These are phyloP conservation scores for Halcyon malimbica DNA, from an alignment of 2,113 vertebrate species.

Conservation along the genomic window DNA sequence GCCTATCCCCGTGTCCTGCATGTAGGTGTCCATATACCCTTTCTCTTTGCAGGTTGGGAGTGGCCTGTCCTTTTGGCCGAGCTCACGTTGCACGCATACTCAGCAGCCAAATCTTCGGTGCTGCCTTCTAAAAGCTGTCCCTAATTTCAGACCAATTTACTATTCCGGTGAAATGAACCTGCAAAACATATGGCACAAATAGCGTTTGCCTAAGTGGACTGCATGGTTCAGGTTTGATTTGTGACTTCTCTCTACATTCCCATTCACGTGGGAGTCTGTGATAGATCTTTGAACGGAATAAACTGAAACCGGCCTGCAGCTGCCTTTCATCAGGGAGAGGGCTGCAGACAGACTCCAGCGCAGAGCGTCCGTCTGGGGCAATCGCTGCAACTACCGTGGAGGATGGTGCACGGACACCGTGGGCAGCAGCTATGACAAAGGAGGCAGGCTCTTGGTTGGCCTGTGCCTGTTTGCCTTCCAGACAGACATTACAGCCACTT, in stretches of 20 bases:
- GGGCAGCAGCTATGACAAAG: background rate
- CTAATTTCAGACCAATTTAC: constrained; percentile 64
- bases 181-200: constrained; percentile 69
- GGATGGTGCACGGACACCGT: background rate
- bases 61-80: background rate
- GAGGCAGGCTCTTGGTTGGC: background rate
- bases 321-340: constrained; percentile 73
- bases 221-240: constrained; percentile 61
- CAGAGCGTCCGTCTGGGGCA: background rate
- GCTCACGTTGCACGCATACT: rapidly evolving
- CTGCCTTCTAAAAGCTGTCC: constrained; percentile 59
- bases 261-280: constrained; percentile 55
- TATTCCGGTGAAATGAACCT: constrained; percentile 52
- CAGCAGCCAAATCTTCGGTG: background rate
- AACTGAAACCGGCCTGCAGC: constrained; percentile 47
- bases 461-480: background rate
- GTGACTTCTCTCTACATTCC: constrained; percentile 62
- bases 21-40: background rate
- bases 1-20: rapidly evolving
- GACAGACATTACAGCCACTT: background rate
- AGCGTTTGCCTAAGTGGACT: constrained; percentile 45
- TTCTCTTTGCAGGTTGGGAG: background rate
- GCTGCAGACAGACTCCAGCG: constrained; percentile 37
- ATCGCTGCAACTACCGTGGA: constrained; percentile 42
- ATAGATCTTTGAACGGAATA: constrained; percentile 60